phyloP scores from a whole-genome alignment of 2,888 invertebrate species.

The Drosophila kokeensis region DNA sequence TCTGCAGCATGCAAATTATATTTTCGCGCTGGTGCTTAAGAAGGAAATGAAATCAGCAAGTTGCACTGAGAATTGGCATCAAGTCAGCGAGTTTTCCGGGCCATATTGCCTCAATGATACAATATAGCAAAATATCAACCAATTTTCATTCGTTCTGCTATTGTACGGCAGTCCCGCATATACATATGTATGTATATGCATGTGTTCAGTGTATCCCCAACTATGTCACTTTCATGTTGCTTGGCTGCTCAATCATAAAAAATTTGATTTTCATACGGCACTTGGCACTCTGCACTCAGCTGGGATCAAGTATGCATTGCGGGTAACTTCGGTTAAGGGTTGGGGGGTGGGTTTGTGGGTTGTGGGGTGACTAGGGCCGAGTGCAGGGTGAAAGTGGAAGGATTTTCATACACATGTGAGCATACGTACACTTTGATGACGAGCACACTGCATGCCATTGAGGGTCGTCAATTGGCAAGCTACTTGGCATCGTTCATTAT shows the following conservation, averaged over 20 bases:
- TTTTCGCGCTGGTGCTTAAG: slow-evolving; percentile 66
- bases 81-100: slow-evolving; percentile 70
- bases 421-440: slow-evolving; percentile 31
- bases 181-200: not conserved
- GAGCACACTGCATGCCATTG: slow-evolving; percentile 22
- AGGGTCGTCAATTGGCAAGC: slow-evolving; percentile 52
- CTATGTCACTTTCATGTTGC: slow-evolving; percentile 64
- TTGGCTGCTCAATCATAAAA: slow-evolving; percentile 78
- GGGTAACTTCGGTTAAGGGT: not conserved
- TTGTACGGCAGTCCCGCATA: slow-evolving; percentile 5
- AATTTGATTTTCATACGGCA: slow-evolving; percentile 75
- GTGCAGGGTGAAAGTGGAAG: slow-evolving; percentile 16
- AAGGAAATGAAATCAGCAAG: slow-evolving; percentile 76
- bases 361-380: not conserved
- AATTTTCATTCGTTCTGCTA: slow-evolving; percentile 47
- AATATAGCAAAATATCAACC: slow-evolving; percentile 70
- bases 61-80: slow-evolving; percentile 69
- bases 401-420: slow-evolving; percentile 20
- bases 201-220: slow-evolving; percentile 8
- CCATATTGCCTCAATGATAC: slow-evolving; percentile 73
- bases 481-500: slow-evolving; percentile 30
- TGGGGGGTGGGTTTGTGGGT: too few species aligned
- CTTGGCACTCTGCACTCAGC: slow-evolving; percentile 57
- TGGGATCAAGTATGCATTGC: slow-evolving; percentile 9
- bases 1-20: slow-evolving; percentile 70